Conservation (phyloP, 1,140 invertebrate genomes). For the Armadillidium nasatum region DNA sequence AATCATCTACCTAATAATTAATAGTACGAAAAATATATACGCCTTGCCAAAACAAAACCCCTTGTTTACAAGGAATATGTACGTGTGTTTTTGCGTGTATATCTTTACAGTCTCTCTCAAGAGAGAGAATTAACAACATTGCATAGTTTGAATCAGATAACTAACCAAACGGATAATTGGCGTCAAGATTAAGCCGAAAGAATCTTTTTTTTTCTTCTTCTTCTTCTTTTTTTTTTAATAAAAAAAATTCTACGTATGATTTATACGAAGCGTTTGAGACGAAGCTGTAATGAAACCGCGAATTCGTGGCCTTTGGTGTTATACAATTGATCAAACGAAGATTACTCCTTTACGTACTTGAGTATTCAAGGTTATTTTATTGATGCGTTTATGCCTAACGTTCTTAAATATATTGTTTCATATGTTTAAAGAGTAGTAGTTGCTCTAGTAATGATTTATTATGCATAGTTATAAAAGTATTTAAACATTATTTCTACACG, state of each 20-base stretch:
- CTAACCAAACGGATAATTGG: not conserved
- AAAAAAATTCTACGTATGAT: not conserved
- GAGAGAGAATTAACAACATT: too few species aligned
- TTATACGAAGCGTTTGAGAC: not conserved
- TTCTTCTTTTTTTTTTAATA: too few species aligned
- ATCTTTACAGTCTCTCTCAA: too few species aligned
- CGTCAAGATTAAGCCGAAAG: constrained; percentile 1
- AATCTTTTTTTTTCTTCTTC: not conserved
- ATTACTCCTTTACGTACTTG: not conserved
- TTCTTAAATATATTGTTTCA: too few species aligned
- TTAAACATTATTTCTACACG: too few species aligned
- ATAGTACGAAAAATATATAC: constrained; percentile 8
- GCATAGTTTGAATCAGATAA: not conserved
- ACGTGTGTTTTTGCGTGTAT: too few species aligned
- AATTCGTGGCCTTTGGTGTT: not conserved
- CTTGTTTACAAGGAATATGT: too few species aligned
- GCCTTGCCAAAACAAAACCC: not conserved
- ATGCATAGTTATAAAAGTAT: too few species aligned
- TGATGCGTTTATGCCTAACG: too few species aligned
- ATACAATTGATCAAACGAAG: not conserved
- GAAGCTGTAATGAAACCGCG: not conserved
- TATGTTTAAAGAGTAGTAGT: too few species aligned
- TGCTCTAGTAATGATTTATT: too few species aligned
- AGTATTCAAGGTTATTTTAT: too few species aligned
- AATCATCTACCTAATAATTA: constrained; percentile 2